Base-by-base conservation (phyloP, 64 coral and sea anemone genomes). In the Cladopsammia gracilis region DNA sequence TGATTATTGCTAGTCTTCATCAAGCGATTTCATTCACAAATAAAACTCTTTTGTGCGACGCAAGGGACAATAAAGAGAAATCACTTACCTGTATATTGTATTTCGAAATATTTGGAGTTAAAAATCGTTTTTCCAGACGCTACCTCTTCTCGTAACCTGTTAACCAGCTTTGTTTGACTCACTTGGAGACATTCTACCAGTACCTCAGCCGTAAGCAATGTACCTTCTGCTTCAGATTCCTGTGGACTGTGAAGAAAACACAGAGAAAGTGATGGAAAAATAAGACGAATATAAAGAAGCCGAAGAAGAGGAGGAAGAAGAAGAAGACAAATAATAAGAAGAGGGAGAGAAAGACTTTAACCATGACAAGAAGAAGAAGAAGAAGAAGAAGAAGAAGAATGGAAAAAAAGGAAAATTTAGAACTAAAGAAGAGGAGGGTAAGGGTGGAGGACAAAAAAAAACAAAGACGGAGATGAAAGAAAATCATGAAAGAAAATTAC, bases 21-120 rank as follows among this genome's bases (percentile, higher is more conserved):
- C 2, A 2, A 34, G 34, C 34, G 34, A 34, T 34, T 34, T 34
- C 34, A 34, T 34, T 2, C 34, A 34, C 34, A 34, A 34, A 34
- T 34, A 34, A 34, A 34, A 34, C 34, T 34, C 34, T 34, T 0
- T 34, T 34, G 34, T 34, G 34, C 34, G 34, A 34, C 34, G 34
- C 34, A 34, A 34, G 34, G 34, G 34, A 18, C 5, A 76, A 48
- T 48, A 7, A 76, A 50, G 5, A 19, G 18, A 76, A 13, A 34
- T 16, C 73, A 18, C 87, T 87, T 79, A 97, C 95, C 71, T 90
- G 95, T 66, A 62, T 94, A 94, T 45, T 94, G 87, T 4, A 97
- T 88, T 49, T 80, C 73, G 66, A 97, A 56, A 16, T 53, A 94
- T 7, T 67, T 84, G 12, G 86, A 25, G 22, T 96, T 69, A 77